Percentiles rank a stretch among this genome's conserved stretches.
Evolutionary conservation across 2,888 invertebrate species (phyloP).

Genomic region (Agrilus mali): DNA sequence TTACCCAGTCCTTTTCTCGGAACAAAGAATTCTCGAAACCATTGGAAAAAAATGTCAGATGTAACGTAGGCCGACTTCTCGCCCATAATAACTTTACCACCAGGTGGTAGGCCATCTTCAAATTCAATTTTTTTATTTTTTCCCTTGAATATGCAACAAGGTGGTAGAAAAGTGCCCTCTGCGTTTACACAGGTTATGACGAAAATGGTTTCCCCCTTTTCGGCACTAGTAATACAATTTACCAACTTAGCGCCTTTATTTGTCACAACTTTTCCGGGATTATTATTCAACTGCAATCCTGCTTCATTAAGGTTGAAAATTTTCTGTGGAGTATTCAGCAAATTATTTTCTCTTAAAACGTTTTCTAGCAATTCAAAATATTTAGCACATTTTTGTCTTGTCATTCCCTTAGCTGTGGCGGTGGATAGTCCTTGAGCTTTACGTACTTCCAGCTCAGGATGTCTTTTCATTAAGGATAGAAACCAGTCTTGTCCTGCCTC

Average conservation of each 20-base stretch:
- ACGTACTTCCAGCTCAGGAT: constrained; percentile 2
- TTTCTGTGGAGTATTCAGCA: constrained; percentile 8
- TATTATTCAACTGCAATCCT: constrained; percentile 25
- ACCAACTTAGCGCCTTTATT: constrained; percentile 23
- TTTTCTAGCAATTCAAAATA: constrained; percentile 8
- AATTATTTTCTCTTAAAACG: constrained; percentile 8
- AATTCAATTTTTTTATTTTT: too few species aligned
- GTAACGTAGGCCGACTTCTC: too few species aligned
- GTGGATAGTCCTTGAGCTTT: constrained; percentile 2
- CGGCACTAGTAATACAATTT: constrained; percentile 19
- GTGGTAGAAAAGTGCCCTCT: too few species aligned
- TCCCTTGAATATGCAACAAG: too few species aligned
- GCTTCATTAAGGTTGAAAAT: constrained; percentile 9
- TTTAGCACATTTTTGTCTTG: constrained; percentile 8
- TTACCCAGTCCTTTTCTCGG: neutral
- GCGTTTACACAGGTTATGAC: too few species aligned
- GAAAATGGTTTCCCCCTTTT: constrained; percentile 16
- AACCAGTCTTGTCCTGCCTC: constrained; percentile 7
- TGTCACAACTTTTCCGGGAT: constrained; percentile 23
- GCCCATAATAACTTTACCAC: too few species aligned
- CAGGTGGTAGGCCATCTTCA: too few species aligned
- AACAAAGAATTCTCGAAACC: neutral
- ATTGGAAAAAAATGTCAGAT: too few species aligned
- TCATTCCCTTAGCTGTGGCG: constrained; percentile 4
- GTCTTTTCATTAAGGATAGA: constrained; percentile 7